phyloP scores from a whole-genome alignment of 2,113 vertebrate species.

The Oryzias curvinotus region DNA sequence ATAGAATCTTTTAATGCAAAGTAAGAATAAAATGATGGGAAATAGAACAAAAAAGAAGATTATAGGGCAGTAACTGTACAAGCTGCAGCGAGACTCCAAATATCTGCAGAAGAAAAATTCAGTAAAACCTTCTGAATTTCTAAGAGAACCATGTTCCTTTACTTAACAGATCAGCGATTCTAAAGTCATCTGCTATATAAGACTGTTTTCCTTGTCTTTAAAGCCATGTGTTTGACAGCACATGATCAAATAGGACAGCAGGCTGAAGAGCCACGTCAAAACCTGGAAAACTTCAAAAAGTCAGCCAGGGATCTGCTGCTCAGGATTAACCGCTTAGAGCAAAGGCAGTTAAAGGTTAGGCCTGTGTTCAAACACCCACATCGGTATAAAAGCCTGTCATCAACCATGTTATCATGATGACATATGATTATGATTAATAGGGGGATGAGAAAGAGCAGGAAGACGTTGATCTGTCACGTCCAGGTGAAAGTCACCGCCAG shows the following conservation, averaged over 20 bases:
- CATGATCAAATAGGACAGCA: background rate
- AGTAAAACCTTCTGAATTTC: no score
- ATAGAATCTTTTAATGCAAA: no score
- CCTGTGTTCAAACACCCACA: background rate
- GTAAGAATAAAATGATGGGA: no score
- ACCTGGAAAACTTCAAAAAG: constrained; percentile 53
- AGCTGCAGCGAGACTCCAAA: no score
- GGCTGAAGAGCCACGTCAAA: constrained; percentile 9
- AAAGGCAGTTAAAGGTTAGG: constrained; percentile 49
- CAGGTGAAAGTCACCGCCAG: background rate
- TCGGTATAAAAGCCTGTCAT: background rate
- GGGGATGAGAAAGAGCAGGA: constrained; percentile 14
- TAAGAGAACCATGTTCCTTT: no score
- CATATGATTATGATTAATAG: constrained; percentile 15
- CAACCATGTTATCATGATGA: background rate
- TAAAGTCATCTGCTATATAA: background rate
- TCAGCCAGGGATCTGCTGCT: constrained; percentile 65
- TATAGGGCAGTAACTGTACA: no score
- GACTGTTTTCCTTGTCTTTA: constrained; percentile 7
- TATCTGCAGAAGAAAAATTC: no score
- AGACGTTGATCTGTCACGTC: background rate
- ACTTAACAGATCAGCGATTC: no score
- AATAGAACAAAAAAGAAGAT: no score
- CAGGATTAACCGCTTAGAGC: constrained; percentile 68
- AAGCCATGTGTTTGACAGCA: constrained; percentile 43